phyloP scores from a whole-genome alignment of 2,113 vertebrate species.

The Muntiacus reevesi region DNA sequence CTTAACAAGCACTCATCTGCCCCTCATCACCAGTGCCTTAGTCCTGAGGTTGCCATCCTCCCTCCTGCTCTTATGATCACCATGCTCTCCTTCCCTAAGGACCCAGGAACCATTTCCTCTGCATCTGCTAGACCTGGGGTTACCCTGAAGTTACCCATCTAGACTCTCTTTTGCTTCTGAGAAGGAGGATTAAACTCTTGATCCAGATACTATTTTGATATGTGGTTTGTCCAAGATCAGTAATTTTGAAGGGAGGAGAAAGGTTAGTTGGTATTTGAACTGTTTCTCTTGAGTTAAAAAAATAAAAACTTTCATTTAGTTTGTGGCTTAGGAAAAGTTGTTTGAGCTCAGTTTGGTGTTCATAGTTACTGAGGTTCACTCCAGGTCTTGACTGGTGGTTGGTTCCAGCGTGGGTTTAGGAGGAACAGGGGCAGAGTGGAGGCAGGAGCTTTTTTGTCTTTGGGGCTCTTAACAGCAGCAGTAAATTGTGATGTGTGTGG shows the following conservation, averaged over 20 bases:
- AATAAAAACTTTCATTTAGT: neutral
- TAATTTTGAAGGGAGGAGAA: slow-evolving; percentile 26
- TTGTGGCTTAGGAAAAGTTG: neutral
- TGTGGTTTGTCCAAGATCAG: slow-evolving; percentile 19
- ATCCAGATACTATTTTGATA: slow-evolving; percentile 34
- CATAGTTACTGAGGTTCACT: neutral
- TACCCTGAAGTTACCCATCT: neutral
- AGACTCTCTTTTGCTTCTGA: neutral
- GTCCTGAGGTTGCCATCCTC: neutral
- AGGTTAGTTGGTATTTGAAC: slow-evolving; percentile 18
- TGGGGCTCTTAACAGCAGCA: neutral
- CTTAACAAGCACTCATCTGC: neutral
- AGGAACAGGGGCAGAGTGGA: neutral
- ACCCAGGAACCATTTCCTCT: neutral
- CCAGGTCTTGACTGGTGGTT: neutral
- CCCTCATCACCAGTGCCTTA: neutral
- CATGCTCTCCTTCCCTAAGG: neutral
- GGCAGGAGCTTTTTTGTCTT: neutral
- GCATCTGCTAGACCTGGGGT: neutral
- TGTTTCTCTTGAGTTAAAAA: slow-evolving; percentile 13
- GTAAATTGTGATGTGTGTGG: neutral
- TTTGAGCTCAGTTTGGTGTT: slow-evolving; percentile 34
- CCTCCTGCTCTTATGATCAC: neutral
- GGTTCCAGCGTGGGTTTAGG: neutral
- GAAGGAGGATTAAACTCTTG: neutral